A percentile compares a stretch with the other conserved stretches of the same genome.
These are phyloP conservation scores for Diglossa cyanea DNA, from an alignment of 2,797 vertebrate genomes.

Conservation along the genomic window DNA sequence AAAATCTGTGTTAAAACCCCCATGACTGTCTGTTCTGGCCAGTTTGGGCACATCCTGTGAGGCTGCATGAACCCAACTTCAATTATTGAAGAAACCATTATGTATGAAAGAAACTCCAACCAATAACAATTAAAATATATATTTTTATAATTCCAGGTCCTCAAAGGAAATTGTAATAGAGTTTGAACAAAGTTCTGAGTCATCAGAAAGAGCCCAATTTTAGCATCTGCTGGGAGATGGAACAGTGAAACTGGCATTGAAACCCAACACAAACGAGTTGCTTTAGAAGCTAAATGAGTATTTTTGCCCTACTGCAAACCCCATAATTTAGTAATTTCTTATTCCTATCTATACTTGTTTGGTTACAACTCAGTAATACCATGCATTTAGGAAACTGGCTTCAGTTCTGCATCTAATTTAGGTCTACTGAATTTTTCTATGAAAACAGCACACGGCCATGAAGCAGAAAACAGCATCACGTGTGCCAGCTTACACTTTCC, in stretches of 20 bases:
- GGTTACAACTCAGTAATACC: background rate
- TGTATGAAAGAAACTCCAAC: slow-evolving; percentile 69
- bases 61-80: slow-evolving; percentile 38
- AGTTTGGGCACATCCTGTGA: background rate
- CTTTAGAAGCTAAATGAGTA: background rate
- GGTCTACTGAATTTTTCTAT: background rate
- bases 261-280: slow-evolving; percentile 49
- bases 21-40: slow-evolving; percentile 12
- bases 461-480: slow-evolving; percentile 53
- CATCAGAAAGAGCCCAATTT: slow-evolving; percentile 37
- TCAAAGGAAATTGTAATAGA: slow-evolving; percentile 51
- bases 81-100: slow-evolving; percentile 72
- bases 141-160: slow-evolving; percentile 73
- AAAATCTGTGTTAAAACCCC: slow-evolving; percentile 52
- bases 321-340: slow-evolving; percentile 1
- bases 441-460: background rate
- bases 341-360: background rate
- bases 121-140: slow-evolving; percentile 72
- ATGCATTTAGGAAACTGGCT: slow-evolving; percentile 2
- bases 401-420: slow-evolving; percentile 30
- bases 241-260: slow-evolving; percentile 66
- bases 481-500: slow-evolving; percentile 6
- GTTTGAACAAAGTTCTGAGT: slow-evolving; percentile 65
- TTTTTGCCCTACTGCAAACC: background rate
- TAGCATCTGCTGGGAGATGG: slow-evolving; percentile 39